A percentile compares a stretch with the other conserved stretches of the same genome.
Conservation (phyloP, 92 coral and sea anemone genomes). For the Phenganax stokvisi region DNA sequence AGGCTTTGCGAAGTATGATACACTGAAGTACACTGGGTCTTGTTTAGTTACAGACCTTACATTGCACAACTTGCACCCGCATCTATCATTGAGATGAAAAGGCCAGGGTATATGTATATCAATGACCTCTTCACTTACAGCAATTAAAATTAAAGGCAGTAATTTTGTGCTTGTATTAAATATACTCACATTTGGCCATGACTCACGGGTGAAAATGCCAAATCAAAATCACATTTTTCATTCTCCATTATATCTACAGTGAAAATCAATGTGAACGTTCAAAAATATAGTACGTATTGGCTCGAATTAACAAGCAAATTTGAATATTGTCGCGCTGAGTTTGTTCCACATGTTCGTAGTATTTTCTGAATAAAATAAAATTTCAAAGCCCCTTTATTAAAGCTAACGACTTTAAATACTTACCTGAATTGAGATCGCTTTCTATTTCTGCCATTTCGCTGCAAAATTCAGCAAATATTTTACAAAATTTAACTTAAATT, state of each 20-base stretch:
- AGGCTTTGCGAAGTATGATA: too few relatives aligned
- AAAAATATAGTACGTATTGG: background rate
- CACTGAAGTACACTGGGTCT: too few relatives aligned
- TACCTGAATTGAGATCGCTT: background rate
- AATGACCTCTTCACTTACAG: too few relatives aligned
- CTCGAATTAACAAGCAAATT: background rate
- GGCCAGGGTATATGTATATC: too few relatives aligned
- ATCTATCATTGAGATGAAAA: too few relatives aligned
- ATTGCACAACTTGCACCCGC: background rate
- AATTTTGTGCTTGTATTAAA: background rate
- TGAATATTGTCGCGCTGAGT: background rate
- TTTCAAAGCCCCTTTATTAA: background rate
- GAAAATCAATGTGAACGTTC: background rate
- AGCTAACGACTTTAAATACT: background rate
- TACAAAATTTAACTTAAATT: background rate
- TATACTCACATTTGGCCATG: constrained; percentile 28
- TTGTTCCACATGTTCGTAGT: background rate
- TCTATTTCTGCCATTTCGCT: constrained; percentile 12
- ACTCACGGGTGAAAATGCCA: constrained; percentile 68
- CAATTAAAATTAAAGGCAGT: background rate
- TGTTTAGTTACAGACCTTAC: too few relatives aligned
- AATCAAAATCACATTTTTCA: constrained; percentile 89
- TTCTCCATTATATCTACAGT: constrained; percentile 61
- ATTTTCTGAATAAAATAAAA: background rate
- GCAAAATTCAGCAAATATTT: background rate